These are phyloP conservation scores for Penelope pileata DNA, from an alignment of 2,113 vertebrate genomes.

Conservation along the genomic window DNA sequence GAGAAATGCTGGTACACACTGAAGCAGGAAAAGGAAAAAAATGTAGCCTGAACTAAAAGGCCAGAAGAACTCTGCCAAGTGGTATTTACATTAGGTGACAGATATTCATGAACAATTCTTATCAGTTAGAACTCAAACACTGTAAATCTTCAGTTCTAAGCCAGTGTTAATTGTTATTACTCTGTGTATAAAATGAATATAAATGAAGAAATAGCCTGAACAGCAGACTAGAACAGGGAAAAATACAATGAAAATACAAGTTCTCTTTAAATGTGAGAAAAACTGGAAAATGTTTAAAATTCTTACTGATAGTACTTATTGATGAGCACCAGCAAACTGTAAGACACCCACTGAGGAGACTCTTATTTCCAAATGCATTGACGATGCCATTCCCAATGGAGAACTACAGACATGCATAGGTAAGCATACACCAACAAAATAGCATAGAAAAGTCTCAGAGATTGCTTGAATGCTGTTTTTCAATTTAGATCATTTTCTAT, in stretches of 20 bases:
- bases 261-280: neutral
- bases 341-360: neutral
- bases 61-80: neutral
- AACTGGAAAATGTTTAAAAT: neutral
- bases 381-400: neutral
- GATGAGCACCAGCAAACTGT: neutral
- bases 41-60: neutral
- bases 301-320: neutral
- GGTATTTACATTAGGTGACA: neutral
- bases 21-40: neutral
- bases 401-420: neutral
- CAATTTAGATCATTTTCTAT: neutral
- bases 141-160: neutral
- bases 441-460: neutral
- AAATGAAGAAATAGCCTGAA: neutral
- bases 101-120: neutral
- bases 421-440: neutral
- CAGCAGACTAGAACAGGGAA: neutral
- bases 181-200: neutral
- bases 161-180: neutral
- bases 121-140: neutral
- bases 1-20: neutral
- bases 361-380: neutral
- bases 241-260: neutral
- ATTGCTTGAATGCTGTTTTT: neutral